Evolutionary conservation across 1,140 invertebrate species (phyloP).

Genomic region (Oedothorax gibbosus): DNA sequence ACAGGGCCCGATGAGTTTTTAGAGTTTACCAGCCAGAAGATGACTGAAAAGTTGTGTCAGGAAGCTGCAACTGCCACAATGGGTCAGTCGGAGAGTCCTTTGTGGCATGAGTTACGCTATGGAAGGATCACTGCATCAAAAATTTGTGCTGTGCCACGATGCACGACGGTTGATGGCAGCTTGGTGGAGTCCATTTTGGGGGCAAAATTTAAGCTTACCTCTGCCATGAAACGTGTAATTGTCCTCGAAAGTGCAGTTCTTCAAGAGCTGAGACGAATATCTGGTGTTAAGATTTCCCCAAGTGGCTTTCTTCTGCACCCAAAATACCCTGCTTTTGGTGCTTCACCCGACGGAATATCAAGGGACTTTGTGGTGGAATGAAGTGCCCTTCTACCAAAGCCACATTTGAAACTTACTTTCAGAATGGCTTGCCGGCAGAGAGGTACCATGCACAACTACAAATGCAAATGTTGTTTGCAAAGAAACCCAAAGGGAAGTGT

Average conservation of each 20-base stretch:
- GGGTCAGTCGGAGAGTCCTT: background rate
- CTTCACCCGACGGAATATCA: background rate
- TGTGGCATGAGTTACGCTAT: slow-evolving; percentile 8
- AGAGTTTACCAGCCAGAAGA: too few species aligned
- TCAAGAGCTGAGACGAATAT: too few species aligned
- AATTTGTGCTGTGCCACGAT: background rate
- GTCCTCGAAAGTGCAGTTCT: too few species aligned
- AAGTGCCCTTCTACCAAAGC: background rate
- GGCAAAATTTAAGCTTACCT: background rate
- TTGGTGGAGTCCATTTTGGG: too few species aligned
- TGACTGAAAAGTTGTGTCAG: background rate
- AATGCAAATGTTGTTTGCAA: slow-evolving; percentile 24
- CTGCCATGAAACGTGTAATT: background rate
- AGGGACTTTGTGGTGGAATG: background rate
- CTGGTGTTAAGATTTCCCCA: too few species aligned
- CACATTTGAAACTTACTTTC: background rate
- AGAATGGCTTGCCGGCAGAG: background rate
- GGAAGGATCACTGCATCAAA: background rate
- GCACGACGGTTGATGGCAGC: too few species aligned
- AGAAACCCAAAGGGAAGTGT: background rate
- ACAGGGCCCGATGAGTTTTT: too few species aligned
- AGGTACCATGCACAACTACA: background rate
- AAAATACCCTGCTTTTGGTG: slow-evolving; percentile 9
- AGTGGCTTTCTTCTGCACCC: too few species aligned
- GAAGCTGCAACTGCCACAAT: too few species aligned